Evolutionary conservation across 2,888 invertebrate genomes (phyloP).

Genomic region (Parnassius orleans): DNA sequence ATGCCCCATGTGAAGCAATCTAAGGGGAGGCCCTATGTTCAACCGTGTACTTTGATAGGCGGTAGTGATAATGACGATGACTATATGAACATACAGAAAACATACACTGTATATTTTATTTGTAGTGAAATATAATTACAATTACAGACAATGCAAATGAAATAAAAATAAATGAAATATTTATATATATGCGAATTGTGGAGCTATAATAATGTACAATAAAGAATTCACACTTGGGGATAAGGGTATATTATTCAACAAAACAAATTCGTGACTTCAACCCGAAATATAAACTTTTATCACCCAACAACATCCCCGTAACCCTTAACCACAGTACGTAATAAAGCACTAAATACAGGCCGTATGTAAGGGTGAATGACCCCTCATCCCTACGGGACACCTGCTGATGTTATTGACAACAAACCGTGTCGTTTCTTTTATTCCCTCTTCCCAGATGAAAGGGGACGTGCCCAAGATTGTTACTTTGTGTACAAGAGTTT

Average conservation of each 20-base stretch:
- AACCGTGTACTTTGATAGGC: too few relatives aligned
- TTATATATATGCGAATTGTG: too few relatives aligned
- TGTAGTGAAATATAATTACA: too few relatives aligned
- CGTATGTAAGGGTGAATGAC: slow-evolving; percentile 59
- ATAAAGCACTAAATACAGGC: slow-evolving; percentile 49
- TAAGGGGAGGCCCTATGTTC: too few relatives aligned
- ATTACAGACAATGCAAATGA: too few relatives aligned
- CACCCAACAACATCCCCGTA: slow-evolving; percentile 30
- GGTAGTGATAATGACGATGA: too few relatives aligned
- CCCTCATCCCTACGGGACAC: slow-evolving; percentile 63
- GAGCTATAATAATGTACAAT: too few relatives aligned
- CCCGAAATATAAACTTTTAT: slow-evolving; percentile 16
- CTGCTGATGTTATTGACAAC: slow-evolving; percentile 78
- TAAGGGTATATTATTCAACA: not conserved
- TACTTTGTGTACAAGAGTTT: slow-evolving; percentile 34
- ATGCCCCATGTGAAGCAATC: too few relatives aligned
- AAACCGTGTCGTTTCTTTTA: slow-evolving; percentile 66
- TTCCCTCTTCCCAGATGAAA: slow-evolving; percentile 52
- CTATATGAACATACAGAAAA: too few relatives aligned
- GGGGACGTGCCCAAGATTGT: slow-evolving; percentile 41
- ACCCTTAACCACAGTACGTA: slow-evolving; percentile 39
- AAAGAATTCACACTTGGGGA: too few relatives aligned
- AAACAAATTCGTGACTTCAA: not conserved
- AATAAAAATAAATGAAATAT: too few relatives aligned
- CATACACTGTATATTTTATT: too few relatives aligned